Base-by-base conservation (phyloP, 2,888 invertebrate genomes). In the Bombylius discolor region DNA sequence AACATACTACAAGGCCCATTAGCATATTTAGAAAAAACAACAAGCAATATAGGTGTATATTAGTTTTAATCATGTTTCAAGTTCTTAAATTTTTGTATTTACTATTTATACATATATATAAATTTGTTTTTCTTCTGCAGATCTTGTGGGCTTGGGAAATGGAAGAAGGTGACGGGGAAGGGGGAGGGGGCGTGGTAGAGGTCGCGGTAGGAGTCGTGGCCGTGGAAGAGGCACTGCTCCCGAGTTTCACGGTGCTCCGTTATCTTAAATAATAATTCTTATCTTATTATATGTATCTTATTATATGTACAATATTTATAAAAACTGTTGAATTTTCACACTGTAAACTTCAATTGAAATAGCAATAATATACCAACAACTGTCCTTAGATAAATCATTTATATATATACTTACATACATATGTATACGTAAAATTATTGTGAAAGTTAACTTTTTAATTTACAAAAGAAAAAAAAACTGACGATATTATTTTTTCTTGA, bases 1-100 rank as follows among this genome's bases (percentile, higher is more conserved):
- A 78, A 78, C 7, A 78, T 85, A 4, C 77, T 89, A 55, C 89
- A 89, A 63, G 90, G 91, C 8, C 92, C 91, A 1, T 77, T 92
- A 60, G 91, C 91, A 1, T 91, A 85, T 68, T 77, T 93, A 59
- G 91, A 92, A 77, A 90, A 91, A 78, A 90, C 90, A 62, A 88
- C 91, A 67, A 89, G 89, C 75, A 91, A 89, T 76, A 91, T 92
- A 81, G 60, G 53, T 45, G 11, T 5, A 44, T 3, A 44, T 45
- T 5, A 23, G 44, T 5, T 36, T 31, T 23, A 36, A 14, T 23
- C 5, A 33, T 4, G 11, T 5, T 42, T 42, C 11, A 11, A 11
- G 8, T 42, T 42, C 11, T 42, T 11, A 9, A 8, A 36, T 36
- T 36, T 36, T 1, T 36, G 1, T 36, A 36, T 36, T 23, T 23